Percentiles rank a stretch among this genome's conserved stretches.
Conservation (phyloP, 2,113 vertebrate species). For the Pandion haliaetus region DNA sequence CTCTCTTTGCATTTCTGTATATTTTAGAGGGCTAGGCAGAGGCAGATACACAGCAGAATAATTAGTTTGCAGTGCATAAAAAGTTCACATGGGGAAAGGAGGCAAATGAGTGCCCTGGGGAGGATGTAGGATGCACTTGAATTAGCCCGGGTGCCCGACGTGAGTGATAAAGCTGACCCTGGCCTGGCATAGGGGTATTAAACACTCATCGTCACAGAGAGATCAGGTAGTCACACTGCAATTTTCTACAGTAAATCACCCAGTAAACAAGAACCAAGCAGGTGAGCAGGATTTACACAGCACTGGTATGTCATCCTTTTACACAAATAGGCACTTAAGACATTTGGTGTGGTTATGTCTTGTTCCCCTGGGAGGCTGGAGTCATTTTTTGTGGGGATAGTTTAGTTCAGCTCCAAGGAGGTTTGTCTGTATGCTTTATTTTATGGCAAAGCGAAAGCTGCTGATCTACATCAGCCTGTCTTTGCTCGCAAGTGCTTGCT, state of each 20-base stretch:
- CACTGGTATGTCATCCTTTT: neutral
- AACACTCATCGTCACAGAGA: neutral
- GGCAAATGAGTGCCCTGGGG: neutral
- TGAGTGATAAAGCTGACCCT: neutral
- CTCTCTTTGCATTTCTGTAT: neutral
- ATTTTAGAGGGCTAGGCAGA: neutral
- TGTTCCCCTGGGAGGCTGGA: conserved; percentile 18
- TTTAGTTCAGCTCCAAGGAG: neutral
- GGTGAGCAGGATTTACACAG: conserved; percentile 40
- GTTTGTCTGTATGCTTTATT: conserved; percentile 14
- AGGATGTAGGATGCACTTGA: conserved; percentile 8
- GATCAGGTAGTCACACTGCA: neutral
- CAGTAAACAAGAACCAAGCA: neutral
- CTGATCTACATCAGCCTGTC: neutral
- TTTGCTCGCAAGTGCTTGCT: neutral
- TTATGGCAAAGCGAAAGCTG: neutral
- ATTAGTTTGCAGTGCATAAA: neutral
- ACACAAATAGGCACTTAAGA: conserved; percentile 14
- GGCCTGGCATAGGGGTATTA: neutral
- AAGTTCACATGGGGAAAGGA: neutral
- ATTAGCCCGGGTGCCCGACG: neutral
- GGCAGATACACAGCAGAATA: neutral
- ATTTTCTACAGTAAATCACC: conserved; percentile 11
- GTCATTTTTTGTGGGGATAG: conserved; percentile 22
- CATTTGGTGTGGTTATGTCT: neutral